A percentile compares a stretch with the other conserved stretches of the same genome.
Evolutionary conservation across 2,797 vertebrate species (phyloP).

Genomic region (Chloroceryle inda): DNA sequence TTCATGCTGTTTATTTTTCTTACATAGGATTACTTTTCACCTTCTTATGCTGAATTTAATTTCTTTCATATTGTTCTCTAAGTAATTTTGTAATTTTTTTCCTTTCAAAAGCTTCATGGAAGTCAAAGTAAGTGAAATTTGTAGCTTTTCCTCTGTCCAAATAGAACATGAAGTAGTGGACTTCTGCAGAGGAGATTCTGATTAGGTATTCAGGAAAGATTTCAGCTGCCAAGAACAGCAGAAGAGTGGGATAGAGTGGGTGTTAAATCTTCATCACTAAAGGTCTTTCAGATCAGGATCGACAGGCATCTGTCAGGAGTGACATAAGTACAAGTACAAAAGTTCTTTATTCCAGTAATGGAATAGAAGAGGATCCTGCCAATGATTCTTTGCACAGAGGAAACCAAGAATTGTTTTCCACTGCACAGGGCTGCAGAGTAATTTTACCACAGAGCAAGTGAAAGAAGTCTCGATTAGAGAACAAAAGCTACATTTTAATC

Average conservation of each 20-base stretch:
- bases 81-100: neutral
- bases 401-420: neutral
- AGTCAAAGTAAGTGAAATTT: neutral
- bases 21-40: neutral
- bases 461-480: neutral
- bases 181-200: conserved; percentile 29
- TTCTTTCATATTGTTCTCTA: neutral
- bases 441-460: neutral
- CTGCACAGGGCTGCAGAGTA: neutral
- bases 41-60: neutral
- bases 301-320: conserved; percentile 58
- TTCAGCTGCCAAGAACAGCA: conserved; percentile 56
- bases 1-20: neutral
- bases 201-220: conserved; percentile 45
- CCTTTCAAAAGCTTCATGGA: neutral
- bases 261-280: conserved; percentile 36
- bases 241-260: conserved; percentile 70
- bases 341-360: conserved; percentile 14
- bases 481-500: neutral
- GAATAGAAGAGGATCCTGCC: conserved; percentile 6
- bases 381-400: neutral
- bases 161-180: neutral
- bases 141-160: neutral
- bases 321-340: conserved; percentile 22
- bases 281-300: conserved; percentile 65